Conservation (phyloP, 37 sponge, comb jelly and placozoan species). For the Hexactinellida sp. region DNA sequence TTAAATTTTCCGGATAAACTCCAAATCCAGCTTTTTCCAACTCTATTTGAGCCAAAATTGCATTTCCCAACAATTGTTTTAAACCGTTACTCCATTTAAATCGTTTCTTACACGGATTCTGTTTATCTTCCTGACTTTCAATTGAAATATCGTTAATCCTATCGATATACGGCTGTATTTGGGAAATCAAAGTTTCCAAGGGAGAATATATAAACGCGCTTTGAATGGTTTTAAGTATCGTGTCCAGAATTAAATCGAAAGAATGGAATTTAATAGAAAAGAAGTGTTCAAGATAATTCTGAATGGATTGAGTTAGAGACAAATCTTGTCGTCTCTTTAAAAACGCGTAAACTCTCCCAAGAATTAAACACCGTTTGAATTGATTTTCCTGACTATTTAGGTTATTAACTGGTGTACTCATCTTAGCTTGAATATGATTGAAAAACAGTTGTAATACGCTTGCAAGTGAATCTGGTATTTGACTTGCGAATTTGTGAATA, state of each 20-base stretch:
- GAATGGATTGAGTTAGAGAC: neutral
- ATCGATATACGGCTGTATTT: neutral
- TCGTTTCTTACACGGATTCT: neutral
- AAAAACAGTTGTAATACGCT: neutral
- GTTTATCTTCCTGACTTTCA: neutral
- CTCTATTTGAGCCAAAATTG: neutral
- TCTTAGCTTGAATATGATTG: neutral
- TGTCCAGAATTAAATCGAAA: neutral
- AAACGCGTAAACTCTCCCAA: neutral
- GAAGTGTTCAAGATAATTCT: neutral
- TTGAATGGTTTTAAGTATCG: neutral
- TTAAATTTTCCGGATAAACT: neutral
- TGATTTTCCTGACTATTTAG: neutral
- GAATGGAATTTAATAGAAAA: neutral
- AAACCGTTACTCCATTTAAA: neutral
- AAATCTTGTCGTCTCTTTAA: neutral
- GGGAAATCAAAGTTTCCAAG: neutral
- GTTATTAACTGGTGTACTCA: neutral
- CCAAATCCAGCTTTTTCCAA: neutral
- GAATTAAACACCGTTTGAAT: neutral
- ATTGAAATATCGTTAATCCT: neutral
- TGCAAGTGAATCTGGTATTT: neutral
- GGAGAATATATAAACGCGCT: neutral
- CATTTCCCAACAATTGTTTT: neutral
- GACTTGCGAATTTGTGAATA: neutral